phyloP scores from a whole-genome alignment of 37 sponge, comb jelly and placozoan species.

The Halisarca cf. caerulea region DNA sequence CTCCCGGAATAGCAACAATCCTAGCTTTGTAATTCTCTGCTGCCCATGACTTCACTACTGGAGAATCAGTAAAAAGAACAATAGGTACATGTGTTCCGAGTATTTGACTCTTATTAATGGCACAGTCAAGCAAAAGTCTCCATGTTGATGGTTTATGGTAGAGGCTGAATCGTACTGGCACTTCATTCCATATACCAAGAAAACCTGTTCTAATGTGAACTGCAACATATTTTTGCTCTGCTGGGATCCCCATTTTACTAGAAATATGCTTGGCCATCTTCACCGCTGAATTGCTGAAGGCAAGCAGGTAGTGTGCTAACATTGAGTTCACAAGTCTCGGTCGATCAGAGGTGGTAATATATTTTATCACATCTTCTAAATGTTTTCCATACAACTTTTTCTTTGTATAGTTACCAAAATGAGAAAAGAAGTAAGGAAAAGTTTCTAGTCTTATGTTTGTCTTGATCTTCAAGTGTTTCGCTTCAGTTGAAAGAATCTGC shows the following conservation, averaged over 20 bases:
- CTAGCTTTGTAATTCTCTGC: neutral
- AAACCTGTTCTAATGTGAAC: slow-evolving; percentile 56
- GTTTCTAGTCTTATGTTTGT: no score
- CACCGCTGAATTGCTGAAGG: neutral
- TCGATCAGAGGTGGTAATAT: neutral
- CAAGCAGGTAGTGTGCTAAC: slow-evolving; percentile 19
- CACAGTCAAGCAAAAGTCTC: slow-evolving; percentile 19
- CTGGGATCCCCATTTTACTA: neutral
- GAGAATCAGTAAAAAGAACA: slow-evolving; percentile 27
- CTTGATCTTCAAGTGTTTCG: no score
- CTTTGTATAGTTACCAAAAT: no score
- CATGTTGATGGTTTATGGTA: neutral
- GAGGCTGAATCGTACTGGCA: neutral
- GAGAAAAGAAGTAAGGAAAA: no score
- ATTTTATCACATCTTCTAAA: no score
- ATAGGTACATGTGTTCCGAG: neutral
- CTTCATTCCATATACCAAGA: slow-evolving; percentile 23
- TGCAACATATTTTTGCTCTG: slow-evolving; percentile 7
- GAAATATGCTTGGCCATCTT: neutral
- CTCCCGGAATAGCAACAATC: neutral
- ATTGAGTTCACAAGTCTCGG: neutral
- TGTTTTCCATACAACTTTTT: no score
- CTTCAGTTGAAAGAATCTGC: no score
- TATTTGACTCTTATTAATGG: neutral
- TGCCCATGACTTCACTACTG: slow-evolving; percentile 27